Evolutionary conservation across 1,140 invertebrate genomes (phyloP), one percentile per base, ranked within the genome.

Genomic region (Lycorma delicatula): DNA sequence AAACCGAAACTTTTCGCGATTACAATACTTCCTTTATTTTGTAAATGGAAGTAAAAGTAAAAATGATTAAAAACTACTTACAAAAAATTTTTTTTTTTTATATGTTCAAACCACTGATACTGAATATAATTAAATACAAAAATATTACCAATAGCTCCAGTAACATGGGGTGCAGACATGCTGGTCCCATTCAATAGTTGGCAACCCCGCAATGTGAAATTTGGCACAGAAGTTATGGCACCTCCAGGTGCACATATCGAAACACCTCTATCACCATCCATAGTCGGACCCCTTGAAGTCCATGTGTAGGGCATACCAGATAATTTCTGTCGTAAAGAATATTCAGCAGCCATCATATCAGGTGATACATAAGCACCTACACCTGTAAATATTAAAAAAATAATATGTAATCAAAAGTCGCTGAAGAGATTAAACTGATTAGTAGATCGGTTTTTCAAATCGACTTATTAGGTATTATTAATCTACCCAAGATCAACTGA

Each of bases 141-240:
- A n/a, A n/a, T n/a, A 75, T 70, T 69, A 89, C 88, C 84, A 38
- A 95, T 79, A 64, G 85, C 85, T 16, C 95, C 96, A 63, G 91
- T 85, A 3, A 93, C 93, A 74, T 98, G 95, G 0, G 95, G 95
- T 12, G 93, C 89, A 0, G 93, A 86, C 96, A 98, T 98, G 60
- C 87, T 91, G 0, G 95, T 97, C 18, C 95, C 94, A 74, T 98
- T 98, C 88, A 98, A 93, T 5, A 98, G 76, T 68, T 97, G 92
- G 46, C 82, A 82, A 63, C 87, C 87, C 55, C 89, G 75, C 55
- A 97, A 76, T 0, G 90, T 93, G 73, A 91, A 98, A 71, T 91
- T 89, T 6, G 89, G 89, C 3, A 98, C 93, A 28, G 91, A 93
- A 0, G 97, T 91, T 61, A 98, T 93, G 46, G 97, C 97, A 46